phyloP scores from a whole-genome alignment of 2,113 vertebrate species.

The Corvus cornix region DNA sequence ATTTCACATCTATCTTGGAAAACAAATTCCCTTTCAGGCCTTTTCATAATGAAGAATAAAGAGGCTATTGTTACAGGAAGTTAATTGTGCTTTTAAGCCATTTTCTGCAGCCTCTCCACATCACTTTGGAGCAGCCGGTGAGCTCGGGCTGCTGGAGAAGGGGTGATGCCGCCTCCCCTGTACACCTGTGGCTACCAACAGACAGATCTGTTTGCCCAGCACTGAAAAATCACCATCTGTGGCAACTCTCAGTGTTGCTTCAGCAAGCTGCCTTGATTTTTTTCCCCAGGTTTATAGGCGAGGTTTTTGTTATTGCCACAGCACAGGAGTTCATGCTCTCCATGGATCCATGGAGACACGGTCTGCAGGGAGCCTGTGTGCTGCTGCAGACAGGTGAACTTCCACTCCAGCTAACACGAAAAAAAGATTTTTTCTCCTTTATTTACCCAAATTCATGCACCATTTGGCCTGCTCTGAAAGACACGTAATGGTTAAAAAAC shows the following conservation, averaged over 20 bases:
- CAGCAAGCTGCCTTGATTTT: not conserved
- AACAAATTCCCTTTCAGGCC: slow-evolving; percentile 68
- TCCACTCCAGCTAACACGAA: not conserved
- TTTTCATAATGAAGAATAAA: slow-evolving; percentile 76
- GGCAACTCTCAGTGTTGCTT: not conserved
- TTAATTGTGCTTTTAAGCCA: slow-evolving; percentile 58
- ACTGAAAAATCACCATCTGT: not conserved
- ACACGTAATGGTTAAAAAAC: not conserved
- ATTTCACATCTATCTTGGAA: slow-evolving; percentile 53
- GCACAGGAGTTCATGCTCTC: not conserved
- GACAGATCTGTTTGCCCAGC: not conserved
- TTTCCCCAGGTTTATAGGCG: not conserved
- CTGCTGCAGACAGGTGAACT: not conserved
- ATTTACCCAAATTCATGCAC: not conserved
- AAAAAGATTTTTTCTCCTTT: not conserved
- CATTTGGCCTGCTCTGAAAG: not conserved
- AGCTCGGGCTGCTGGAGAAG: not conserved
- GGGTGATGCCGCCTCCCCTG: not conserved
- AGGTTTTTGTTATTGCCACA: not conserved
- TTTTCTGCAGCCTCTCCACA: not conserved
- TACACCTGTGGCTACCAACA: not conserved
- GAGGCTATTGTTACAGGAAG: slow-evolving; percentile 66
- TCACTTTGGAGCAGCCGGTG: not conserved
- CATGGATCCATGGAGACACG: not conserved
- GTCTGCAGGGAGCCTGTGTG: not conserved